Evolutionary conservation across 2,113 vertebrate species (phyloP).

Genomic region (Corythornis madagascariensis): DNA sequence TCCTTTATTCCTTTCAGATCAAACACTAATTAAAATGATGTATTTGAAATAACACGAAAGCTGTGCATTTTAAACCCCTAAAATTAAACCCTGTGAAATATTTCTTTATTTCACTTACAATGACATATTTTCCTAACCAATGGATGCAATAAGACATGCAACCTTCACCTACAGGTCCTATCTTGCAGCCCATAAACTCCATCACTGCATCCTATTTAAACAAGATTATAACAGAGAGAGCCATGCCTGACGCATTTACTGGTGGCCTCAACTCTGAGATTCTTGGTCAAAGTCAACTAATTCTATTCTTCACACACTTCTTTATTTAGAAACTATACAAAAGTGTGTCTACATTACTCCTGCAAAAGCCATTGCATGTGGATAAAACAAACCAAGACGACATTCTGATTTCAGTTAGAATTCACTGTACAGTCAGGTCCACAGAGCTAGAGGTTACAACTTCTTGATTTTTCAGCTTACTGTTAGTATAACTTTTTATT

Average conservation of each 20-base stretch:
- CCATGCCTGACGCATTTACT: neutral
- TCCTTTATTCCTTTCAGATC: neutral
- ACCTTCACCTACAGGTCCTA: neutral
- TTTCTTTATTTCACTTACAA: neutral
- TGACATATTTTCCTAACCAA: neutral
- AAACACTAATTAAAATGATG: neutral
- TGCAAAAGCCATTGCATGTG: neutral
- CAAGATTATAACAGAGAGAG: neutral
- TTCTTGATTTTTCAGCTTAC: neutral
- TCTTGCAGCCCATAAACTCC: neutral
- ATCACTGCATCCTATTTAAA: neutral
- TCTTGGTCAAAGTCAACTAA: neutral
- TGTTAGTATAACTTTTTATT: neutral
- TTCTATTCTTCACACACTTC: neutral
- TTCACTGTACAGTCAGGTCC: neutral
- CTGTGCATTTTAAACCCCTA: neutral
- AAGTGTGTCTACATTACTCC: neutral
- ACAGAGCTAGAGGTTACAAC: neutral
- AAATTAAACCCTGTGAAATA: neutral
- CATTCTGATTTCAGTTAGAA: neutral
- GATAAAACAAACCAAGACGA: neutral
- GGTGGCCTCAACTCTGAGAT: neutral
- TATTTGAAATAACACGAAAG: neutral
- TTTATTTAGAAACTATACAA: neutral
- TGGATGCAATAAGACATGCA: neutral